Evolutionary conservation across 2,797 vertebrate species (phyloP).

Genomic region (Pseudochromis fuscus): DNA sequence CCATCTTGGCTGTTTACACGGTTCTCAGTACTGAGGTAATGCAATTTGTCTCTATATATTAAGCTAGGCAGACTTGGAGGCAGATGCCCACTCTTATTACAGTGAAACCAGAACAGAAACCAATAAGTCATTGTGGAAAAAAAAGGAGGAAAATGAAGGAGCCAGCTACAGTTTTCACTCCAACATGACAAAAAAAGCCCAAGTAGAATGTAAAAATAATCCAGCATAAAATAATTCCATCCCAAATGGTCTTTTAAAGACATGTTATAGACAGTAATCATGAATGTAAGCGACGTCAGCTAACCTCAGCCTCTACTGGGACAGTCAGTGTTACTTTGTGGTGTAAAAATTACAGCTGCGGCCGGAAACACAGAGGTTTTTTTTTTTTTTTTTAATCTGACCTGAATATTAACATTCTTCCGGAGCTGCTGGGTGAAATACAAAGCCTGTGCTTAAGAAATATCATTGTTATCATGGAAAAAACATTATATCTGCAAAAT

Average conservation of each 20-base stretch:
- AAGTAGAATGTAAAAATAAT: conserved; percentile 74
- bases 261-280: conserved; percentile 65
- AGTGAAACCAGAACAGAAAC: conserved; percentile 56
- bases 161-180: conserved; percentile 41
- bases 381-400: conserved; percentile 74
- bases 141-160: conserved; percentile 59
- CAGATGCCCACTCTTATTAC: conserved; percentile 65
- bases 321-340: conserved; percentile 65
- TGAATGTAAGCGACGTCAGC: conserved; percentile 65
- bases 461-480: conserved; percentile 46
- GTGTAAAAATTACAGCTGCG: conserved; percentile 69
- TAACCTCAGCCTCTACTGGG: conserved; percentile 62
- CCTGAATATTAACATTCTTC: conserved; percentile 77
- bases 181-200: conserved; percentile 59
- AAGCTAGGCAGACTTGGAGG: conserved; percentile 57
- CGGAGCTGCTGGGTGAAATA: conserved; percentile 58
- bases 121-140: conserved; percentile 37
- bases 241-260: conserved; percentile 78
- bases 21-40: conserved; percentile 55
- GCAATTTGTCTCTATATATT: conserved; percentile 65
- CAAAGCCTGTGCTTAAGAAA: conserved; percentile 52
- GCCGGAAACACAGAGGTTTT: conserved; percentile 67
- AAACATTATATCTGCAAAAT: conserved; percentile 24
- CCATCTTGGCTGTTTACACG: conserved; percentile 48
- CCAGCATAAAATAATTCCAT: conserved; percentile 70